Percentiles rank a stretch among this genome's conserved stretches.
These are phyloP conservation scores for Sphyrna mokarran DNA, from an alignment of 2,113 vertebrate genomes.

Conservation along the genomic window DNA sequence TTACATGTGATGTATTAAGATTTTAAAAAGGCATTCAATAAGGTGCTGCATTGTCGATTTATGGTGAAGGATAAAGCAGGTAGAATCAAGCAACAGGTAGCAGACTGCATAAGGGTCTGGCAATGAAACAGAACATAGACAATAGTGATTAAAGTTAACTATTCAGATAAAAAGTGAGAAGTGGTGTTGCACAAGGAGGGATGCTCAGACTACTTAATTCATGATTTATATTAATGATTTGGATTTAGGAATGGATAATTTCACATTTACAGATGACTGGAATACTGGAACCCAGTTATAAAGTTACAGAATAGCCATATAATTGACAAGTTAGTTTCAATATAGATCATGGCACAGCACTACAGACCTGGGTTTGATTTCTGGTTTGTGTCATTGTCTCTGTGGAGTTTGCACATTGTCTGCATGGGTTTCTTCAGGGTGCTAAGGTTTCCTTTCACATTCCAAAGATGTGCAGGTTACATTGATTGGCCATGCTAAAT, in stretches of 20 bases:
- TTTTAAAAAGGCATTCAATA: neutral
- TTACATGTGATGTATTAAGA: neutral
- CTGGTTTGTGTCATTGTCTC: too few relatives aligned
- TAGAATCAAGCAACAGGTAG: neutral
- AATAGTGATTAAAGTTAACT: neutral
- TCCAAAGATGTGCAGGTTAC: too few relatives aligned
- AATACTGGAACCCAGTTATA: neutral
- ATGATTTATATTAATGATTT: neutral
- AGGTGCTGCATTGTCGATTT: neutral
- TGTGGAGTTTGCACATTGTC: too few relatives aligned
- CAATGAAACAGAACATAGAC: neutral
- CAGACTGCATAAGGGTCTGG: neutral
- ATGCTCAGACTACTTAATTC: neutral
- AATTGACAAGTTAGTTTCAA: neutral
- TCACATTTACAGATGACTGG: neutral
- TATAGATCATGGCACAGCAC: neutral
- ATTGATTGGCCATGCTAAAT: too few relatives aligned
- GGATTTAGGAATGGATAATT: neutral
- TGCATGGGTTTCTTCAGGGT: too few relatives aligned
- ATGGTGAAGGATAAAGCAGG: neutral
- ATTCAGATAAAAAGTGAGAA: neutral
- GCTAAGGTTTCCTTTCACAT: too few relatives aligned
- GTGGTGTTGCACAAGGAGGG: neutral
- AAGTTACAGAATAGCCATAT: too few relatives aligned
- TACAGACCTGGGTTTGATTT: too few relatives aligned